These are phyloP conservation scores for Lasiommata megera DNA, from an alignment of 2,888 invertebrate species.

Conservation along the genomic window DNA sequence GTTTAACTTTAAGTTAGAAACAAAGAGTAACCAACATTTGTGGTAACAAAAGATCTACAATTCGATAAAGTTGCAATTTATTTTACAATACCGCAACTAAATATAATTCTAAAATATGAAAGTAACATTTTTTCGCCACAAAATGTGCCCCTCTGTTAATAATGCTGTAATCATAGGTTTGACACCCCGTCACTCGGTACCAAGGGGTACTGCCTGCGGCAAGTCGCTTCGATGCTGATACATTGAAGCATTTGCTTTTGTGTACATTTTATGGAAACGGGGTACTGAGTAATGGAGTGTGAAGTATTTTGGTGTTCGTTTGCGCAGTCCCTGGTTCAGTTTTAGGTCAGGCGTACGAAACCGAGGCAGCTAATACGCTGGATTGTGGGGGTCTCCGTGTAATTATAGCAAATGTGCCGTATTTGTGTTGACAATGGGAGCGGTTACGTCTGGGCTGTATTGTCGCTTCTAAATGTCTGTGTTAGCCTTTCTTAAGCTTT, in stretches of 20 bases:
- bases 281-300: conserved; percentile 39
- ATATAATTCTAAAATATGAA: conserved; percentile 24
- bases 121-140: conserved; percentile 60
- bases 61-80: conserved; percentile 13
- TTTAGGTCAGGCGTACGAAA: conserved; percentile 48
- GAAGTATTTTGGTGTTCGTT: conserved; percentile 15
- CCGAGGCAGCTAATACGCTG: conserved; percentile 60
- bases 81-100: conserved; percentile 23
- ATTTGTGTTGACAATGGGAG: conserved; percentile 63
- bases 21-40: not conserved
- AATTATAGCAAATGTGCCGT: conserved; percentile 73
- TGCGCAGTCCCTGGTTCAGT: conserved; percentile 39
- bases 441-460: conserved; percentile 38
- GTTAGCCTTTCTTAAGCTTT: conserved; percentile 35
- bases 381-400: conserved; percentile 65
- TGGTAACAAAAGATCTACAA: conserved; percentile 2
- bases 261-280: no score
- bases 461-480: conserved; percentile 37
- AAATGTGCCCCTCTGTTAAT: conserved; percentile 62
- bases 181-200: conserved; percentile 53
- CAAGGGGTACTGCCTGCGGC: conserved; percentile 6
- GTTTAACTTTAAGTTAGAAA: no score
- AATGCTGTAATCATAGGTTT: conserved; percentile 76
- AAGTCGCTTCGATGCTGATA: conserved; percentile 10
- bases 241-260: conserved; percentile 38